These are phyloP conservation scores for Tribolium freemani DNA, from an alignment of 2,888 invertebrate species.

Conservation along the genomic window DNA sequence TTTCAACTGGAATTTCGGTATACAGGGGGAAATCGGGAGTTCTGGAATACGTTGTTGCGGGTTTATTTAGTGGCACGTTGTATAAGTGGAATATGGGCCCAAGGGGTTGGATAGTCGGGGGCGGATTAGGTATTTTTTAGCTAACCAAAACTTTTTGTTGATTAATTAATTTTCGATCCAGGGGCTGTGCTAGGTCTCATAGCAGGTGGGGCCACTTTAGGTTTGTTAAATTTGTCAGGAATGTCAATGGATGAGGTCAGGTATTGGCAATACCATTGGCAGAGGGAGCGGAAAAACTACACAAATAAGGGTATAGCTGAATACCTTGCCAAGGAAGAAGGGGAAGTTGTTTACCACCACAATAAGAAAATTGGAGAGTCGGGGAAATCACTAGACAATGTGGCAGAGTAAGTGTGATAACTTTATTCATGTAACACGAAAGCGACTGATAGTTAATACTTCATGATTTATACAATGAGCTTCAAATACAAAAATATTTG, in stretches of 20 bases:
- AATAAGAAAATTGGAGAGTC: constrained; percentile 51
- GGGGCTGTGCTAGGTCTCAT: constrained; percentile 74
- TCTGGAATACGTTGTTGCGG: constrained; percentile 77
- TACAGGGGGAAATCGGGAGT: constrained; percentile 79
- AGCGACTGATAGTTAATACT: constrained; percentile 10
- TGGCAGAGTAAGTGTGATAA: constrained; percentile 46
- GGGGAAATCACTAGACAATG: constrained; percentile 54
- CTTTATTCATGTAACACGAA: constrained; percentile 23
- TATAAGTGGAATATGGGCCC: constrained; percentile 80
- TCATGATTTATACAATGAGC: constrained; percentile 31
- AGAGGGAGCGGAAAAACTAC: constrained; percentile 62
- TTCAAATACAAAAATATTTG: constrained; percentile 34
- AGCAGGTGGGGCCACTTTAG: constrained; percentile 72
- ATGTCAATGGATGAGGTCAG: constrained; percentile 76
- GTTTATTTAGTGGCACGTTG: constrained; percentile 75
- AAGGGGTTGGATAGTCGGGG: constrained; percentile 78
- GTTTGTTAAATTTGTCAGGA: constrained; percentile 73
- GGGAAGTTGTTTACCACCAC: constrained; percentile 55
- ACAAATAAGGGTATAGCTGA: constrained; percentile 60
- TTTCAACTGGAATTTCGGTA: constrained; percentile 75
- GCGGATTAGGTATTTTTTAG: constrained; percentile 71
- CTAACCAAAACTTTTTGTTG: not conserved
- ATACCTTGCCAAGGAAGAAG: constrained; percentile 59
- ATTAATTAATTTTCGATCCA: constrained; percentile 56
- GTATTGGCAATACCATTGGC: constrained; percentile 72